Base-by-base conservation (phyloP, 1,140 invertebrate species). In the Prorops nasuta region DNA sequence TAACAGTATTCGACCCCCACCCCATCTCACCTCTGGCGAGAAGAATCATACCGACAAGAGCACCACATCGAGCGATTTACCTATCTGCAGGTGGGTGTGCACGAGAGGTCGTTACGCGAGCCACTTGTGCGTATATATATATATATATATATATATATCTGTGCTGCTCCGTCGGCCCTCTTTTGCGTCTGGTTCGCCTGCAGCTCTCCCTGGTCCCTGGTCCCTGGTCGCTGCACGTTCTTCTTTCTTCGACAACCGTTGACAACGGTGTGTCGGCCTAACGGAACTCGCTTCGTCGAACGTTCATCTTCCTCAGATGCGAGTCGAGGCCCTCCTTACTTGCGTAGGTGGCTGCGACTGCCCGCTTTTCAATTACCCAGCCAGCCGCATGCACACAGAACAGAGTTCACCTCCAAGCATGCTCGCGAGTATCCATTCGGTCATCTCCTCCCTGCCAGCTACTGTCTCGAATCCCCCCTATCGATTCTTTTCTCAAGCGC, bases 1-100 rank as follows among this genome's bases (percentile, higher is more conserved):
- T 61, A 61, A 61, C 58, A 61, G 58, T 61, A 60, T 56, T 53
- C 54, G 31, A 24, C 58, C 45, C 53, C 57, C 49, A 56, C 49
- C 32, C 21, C 8, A 7, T 15, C 7, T 35, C 15, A 35, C 14
- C 7, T 35, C 28, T 28, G 10, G 42, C 17, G 45, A 56, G 57
- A 60, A 61, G 60, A 49, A 6, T 56, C 56, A 56, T 31, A 38
- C 53, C 32, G 46, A 44, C 41, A 46, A 42, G 20, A 37, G n/a
- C n/a, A n/a, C n/a, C n/a, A n/a, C n/a, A n/a, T n/a, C n/a, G n/a
- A 39, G 44, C 44, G 48, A 51, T 56, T 63, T 53, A 49, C 38
- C 50, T 60, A 34, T 36, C 8, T 18, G 36, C 58, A 57, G 58
- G 56, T 60, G 58, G 56, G 58, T 60, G 58, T 59, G 49, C 45